Conservation (phyloP, 2,113 vertebrate genomes). For the Sander lucioperca region DNA sequence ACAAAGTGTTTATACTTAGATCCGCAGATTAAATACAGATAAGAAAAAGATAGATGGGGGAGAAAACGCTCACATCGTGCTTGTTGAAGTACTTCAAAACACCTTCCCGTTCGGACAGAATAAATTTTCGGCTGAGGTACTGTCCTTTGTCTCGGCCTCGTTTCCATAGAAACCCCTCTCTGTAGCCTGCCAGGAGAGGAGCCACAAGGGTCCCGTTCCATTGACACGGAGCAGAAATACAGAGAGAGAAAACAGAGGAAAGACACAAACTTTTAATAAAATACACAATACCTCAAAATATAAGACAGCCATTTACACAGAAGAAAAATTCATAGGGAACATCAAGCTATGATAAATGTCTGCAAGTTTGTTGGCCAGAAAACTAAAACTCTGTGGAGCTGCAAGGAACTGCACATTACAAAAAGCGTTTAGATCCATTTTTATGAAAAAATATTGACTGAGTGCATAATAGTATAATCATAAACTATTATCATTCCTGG, state of each 20-base stretch:
- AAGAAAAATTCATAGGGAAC: background rate
- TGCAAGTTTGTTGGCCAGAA: background rate
- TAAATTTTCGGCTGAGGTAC: slow-evolving; percentile 93
- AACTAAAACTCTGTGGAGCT: background rate
- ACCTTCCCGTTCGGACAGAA: slow-evolving; percentile 92
- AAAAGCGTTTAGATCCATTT: background rate
- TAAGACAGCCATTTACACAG: background rate
- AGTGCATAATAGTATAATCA: background rate
- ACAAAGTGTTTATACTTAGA: background rate
- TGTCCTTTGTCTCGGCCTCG: slow-evolving; percentile 95
- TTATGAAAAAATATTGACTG: background rate
- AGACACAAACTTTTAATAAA: background rate
- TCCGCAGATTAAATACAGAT: background rate
- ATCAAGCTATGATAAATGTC: background rate
- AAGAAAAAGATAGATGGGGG: background rate
- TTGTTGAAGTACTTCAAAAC: slow-evolving; percentile 96
- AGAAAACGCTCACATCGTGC: slow-evolving; percentile 88
- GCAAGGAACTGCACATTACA: background rate
- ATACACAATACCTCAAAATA: background rate
- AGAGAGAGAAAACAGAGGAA: slow-evolving; percentile 1
- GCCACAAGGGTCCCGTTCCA: slow-evolving; percentile 18
- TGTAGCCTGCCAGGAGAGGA: slow-evolving; percentile 86
- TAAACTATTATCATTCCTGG: background rate
- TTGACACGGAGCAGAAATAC: slow-evolving; percentile 2
- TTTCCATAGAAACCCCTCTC: slow-evolving; percentile 96